Conservation (phyloP, 2,113 vertebrate genomes). For the Meles meles region DNA sequence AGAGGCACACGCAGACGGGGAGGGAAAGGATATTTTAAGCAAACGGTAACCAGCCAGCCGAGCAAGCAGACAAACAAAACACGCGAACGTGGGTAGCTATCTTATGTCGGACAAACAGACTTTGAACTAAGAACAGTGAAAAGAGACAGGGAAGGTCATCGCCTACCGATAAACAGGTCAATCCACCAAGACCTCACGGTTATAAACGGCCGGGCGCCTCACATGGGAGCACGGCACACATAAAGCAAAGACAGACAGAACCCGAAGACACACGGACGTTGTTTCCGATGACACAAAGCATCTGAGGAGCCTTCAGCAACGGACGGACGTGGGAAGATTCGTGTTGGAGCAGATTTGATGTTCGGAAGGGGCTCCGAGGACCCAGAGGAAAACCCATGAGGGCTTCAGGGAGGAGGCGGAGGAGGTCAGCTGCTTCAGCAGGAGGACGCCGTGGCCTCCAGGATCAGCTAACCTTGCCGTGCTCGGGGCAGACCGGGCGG, state of each 20-base stretch:
- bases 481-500: rapidly evolving
- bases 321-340: too few relatives aligned
- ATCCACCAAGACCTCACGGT: not conserved
- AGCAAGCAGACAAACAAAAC: not conserved
- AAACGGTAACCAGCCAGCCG: not conserved
- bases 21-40: not conserved
- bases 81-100: not conserved
- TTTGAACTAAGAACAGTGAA: not conserved
- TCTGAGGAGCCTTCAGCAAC: not conserved
- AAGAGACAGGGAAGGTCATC: not conserved
- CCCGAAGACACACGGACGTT: not conserved
- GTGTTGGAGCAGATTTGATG: not conserved
- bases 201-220: too few relatives aligned
- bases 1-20: not conserved
- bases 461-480: too few relatives aligned
- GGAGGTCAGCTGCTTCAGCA: rapidly evolving
- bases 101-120: not conserved
- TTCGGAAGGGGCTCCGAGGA: not conserved
- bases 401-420: not conserved
- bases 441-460: rapidly evolving
- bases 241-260: not conserved
- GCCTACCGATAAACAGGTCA: not conserved
- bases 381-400: not conserved
- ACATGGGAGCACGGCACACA: not conserved
- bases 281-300: not conserved